These are phyloP conservation scores for Epinephelus malabaricus DNA, from an alignment of 2,797 vertebrate species.

Conservation along the genomic window DNA sequence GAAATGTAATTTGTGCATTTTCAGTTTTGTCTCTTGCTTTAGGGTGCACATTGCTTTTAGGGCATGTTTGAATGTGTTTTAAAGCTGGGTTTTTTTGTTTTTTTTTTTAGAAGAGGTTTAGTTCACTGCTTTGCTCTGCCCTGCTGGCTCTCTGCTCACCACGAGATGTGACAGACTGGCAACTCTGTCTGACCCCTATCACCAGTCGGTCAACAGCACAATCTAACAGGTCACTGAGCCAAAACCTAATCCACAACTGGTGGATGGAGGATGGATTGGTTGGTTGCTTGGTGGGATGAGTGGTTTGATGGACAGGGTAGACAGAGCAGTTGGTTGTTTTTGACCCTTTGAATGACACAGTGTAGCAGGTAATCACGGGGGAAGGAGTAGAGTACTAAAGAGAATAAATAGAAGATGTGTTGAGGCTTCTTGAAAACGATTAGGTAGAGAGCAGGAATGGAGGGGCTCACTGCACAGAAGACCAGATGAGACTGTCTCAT, in stretches of 20 bases:
- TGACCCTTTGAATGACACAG: neutral
- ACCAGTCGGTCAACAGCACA: slow-evolving; percentile 35
- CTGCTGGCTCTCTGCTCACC: slow-evolving; percentile 13
- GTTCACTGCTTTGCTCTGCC: slow-evolving; percentile 25
- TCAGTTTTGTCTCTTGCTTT: neutral
- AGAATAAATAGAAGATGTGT: slow-evolving; percentile 4
- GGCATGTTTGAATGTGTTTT: slow-evolving; percentile 36
- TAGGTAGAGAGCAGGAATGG: neutral
- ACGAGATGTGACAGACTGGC: slow-evolving; percentile 23
- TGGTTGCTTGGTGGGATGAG: slow-evolving; percentile 5
- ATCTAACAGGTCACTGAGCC: slow-evolving; percentile 43
- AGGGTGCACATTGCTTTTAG: neutral
- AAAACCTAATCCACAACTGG: slow-evolving; percentile 32
- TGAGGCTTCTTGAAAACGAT: slow-evolving; percentile 4
- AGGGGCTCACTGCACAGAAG: slow-evolving; percentile 8
- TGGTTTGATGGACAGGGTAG: neutral
- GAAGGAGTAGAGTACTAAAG: neutral
- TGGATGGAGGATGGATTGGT: slow-evolving; percentile 13
- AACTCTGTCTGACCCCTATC: slow-evolving; percentile 32
- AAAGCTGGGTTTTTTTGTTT: slow-evolving; percentile 36
- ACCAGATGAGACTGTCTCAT: slow-evolving; percentile 20
- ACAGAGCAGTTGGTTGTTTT: neutral
- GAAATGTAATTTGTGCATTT: slow-evolving; percentile 1
- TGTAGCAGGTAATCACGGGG: neutral
- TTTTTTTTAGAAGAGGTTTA: slow-evolving; percentile 38